These are phyloP conservation scores for Holcopasites calliopsidis DNA, from an alignment of 1,140 invertebrate genomes.

Conservation along the genomic window DNA sequence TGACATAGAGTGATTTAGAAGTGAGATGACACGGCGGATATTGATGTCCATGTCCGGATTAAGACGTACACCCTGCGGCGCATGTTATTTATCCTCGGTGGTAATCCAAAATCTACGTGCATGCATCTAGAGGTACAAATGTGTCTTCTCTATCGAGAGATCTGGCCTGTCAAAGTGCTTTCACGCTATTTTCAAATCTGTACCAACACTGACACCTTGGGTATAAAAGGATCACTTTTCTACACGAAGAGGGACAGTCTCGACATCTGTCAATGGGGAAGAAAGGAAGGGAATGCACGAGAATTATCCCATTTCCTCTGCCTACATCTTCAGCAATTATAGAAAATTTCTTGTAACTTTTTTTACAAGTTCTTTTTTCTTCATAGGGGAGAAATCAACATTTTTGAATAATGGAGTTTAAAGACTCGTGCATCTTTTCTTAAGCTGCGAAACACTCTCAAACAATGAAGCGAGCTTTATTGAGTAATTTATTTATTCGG, in stretches of 20 bases:
- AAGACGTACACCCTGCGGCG: background rate
- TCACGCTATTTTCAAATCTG: background rate
- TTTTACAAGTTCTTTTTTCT: too few species aligned
- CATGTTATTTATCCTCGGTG: constrained; percentile 17
- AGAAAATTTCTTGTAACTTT: too few species aligned
- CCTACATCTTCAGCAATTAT: too few species aligned
- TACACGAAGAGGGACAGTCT: too few species aligned
- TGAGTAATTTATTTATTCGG: constrained; percentile 8
- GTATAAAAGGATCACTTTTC: background rate
- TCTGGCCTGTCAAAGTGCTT: background rate
- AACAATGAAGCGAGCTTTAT: background rate
- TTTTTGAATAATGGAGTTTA: too few species aligned
- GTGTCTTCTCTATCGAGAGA: background rate
- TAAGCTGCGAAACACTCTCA: background rate
- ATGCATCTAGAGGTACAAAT: constrained; percentile 39
- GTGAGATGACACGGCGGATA: background rate
- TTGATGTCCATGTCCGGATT: constrained; percentile 4
- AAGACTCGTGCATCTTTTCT: background rate
- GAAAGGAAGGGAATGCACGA: too few species aligned
- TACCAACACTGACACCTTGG: background rate
- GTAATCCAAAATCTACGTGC: constrained; percentile 20
- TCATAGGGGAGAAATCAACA: too few species aligned
- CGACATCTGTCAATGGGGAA: too few species aligned
- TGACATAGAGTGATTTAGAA: background rate
- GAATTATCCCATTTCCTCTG: too few species aligned